phyloP scores from a whole-genome alignment of 2,797 vertebrate species.

The Dipus sagitta region DNA sequence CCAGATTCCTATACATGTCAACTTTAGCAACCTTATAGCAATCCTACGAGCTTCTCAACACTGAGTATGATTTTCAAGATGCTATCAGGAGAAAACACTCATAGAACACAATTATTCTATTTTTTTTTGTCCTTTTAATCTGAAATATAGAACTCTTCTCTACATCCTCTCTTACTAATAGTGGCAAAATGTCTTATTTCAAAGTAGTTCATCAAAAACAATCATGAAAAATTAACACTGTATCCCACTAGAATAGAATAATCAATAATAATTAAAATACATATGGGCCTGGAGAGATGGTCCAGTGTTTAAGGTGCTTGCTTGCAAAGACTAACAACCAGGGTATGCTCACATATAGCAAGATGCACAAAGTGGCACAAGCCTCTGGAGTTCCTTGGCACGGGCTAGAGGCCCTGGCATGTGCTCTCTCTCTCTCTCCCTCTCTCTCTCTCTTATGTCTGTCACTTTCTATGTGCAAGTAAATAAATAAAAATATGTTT shows the following conservation, averaged over 20 bases:
- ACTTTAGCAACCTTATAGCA: background rate
- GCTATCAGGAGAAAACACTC: background rate
- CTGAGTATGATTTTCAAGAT: background rate
- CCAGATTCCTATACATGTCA: background rate
- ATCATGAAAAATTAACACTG: background rate
- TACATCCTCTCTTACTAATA: background rate
- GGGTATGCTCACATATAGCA: no score
- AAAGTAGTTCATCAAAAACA: background rate
- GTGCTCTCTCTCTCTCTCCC: no score
- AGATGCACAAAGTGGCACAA: no score
- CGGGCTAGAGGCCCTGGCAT: no score
- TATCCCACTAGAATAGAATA: background rate
- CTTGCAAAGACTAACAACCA: no score
- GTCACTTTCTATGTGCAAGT: no score
- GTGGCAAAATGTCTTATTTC: background rate
- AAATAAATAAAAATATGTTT: no score
- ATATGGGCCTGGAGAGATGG: no score
- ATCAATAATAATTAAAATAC: background rate
- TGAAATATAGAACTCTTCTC: background rate
- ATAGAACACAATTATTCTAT: background rate
- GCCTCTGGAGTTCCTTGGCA: no score
- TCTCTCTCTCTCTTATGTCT: no score
- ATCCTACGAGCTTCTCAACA: background rate
- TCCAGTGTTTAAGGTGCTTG: no score
- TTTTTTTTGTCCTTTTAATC: background rate